A percentile compares a stretch with the other conserved stretches of the same genome.
phyloP scores from a whole-genome alignment of 2,888 invertebrate species.

The Ornithoptera priamus region DNA sequence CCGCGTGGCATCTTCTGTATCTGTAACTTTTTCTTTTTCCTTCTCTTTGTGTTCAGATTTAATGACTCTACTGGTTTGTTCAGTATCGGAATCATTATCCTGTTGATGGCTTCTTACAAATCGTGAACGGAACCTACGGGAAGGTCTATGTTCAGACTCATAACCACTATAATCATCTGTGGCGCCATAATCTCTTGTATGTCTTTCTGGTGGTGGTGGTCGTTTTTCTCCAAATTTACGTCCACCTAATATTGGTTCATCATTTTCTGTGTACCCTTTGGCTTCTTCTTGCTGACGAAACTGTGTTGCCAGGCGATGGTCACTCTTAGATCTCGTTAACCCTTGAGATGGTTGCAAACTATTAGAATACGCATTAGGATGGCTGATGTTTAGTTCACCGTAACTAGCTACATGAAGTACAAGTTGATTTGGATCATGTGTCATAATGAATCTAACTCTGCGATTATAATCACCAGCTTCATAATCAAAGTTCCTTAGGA shows the following conservation, averaged over 20 bases:
- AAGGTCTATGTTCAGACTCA: conserved; percentile 81
- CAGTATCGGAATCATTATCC: conserved; percentile 89
- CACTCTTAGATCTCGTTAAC: conserved; percentile 95
- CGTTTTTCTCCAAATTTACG: conserved; percentile 89
- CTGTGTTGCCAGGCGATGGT: conserved; percentile 93
- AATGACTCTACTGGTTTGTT: conserved; percentile 81
- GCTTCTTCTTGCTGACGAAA: conserved; percentile 92
- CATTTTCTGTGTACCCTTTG: conserved; percentile 82
- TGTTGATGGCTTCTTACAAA: conserved; percentile 84
- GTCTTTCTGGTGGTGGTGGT: conserved; percentile 75
- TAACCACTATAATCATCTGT: conserved; percentile 86
- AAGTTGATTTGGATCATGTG: conserved; percentile 94
- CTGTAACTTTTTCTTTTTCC: conserved; percentile 86
- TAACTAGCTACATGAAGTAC: conserved; percentile 93
- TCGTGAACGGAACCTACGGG: conserved; percentile 86
- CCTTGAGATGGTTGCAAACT: conserved; percentile 85
- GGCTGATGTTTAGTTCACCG: conserved; percentile 92
- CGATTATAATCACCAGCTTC: conserved; percentile 94
- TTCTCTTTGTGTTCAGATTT: conserved; percentile 83
- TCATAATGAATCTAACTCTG: conserved; percentile 91
- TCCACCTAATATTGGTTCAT: conserved; percentile 86
- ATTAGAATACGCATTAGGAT: conserved; percentile 81
- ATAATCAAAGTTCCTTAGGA: conserved; percentile 95
- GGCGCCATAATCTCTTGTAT: conserved; percentile 79
- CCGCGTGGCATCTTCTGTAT: conserved; percentile 93